Conservation (phyloP, 2,888 invertebrate species). For the Erebia ligea region DNA sequence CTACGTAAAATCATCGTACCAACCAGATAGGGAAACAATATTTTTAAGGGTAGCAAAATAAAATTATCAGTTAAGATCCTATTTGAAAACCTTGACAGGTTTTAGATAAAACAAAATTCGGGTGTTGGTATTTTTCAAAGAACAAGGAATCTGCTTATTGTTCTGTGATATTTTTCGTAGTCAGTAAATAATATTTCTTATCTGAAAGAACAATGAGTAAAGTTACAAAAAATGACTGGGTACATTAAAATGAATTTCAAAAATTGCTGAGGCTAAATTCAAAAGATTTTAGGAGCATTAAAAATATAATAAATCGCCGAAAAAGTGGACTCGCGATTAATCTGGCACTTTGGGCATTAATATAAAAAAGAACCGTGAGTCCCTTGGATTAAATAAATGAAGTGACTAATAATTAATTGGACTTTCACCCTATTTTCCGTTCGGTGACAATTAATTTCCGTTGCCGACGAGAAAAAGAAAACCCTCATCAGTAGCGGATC, state of each 20-base stretch:
- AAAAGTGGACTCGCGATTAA: constrained; percentile 63
- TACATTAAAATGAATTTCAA: constrained; percentile 16
- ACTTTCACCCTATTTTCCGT: constrained; percentile 83
- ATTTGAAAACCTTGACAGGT: constrained; percentile 61
- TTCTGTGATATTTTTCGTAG: constrained; percentile 1
- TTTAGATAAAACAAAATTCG: constrained; percentile 70
- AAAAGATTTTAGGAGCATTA: constrained; percentile 31
- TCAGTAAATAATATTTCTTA: constrained; percentile 16
- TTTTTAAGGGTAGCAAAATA: no score
- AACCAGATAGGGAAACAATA: no score
- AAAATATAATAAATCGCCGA: constrained; percentile 47
- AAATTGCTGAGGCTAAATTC: constrained; percentile 16
- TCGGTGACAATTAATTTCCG: constrained; percentile 83
- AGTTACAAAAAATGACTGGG: constrained; percentile 15
- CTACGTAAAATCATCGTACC: no score
- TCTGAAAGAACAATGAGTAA: constrained; percentile 7
- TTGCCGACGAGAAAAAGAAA: constrained; percentile 73
- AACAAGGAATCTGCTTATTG: no score
- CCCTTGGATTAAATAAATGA: constrained; percentile 81
- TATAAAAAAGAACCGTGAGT: constrained; percentile 72
- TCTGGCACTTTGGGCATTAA: constrained; percentile 71
- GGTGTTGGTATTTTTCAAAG: background rate
- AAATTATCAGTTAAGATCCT: background rate
- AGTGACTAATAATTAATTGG: constrained; percentile 83
- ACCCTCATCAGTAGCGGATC: constrained; percentile 78